Base-by-base conservation (phyloP, 2,113 vertebrate genomes). In the Gymnogyps californianus region DNA sequence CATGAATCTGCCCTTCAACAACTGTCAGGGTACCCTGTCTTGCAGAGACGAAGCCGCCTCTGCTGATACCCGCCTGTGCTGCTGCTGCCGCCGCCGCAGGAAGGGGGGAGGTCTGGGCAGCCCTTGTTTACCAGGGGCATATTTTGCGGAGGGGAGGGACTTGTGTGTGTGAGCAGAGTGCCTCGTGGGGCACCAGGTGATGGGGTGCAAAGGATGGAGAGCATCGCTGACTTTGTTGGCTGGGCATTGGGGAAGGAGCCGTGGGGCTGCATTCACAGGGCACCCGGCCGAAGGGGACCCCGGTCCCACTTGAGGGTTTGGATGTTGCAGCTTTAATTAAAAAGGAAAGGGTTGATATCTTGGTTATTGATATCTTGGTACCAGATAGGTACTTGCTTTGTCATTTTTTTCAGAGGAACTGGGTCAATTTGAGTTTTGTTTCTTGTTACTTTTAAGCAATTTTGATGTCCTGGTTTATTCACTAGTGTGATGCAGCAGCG, bases 101-200 rank as follows among this genome's bases (percentile, higher is more conserved):
- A 55, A 29, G 4, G 1, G 19, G 38, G 28, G 9, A 17, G 9
- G 14, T 52, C 16, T 46, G 51, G 51, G 36, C 44, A 34, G 32
- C 32, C 51, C 57, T 51, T n/a, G 13, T 51, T 46, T 44, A n/a
- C 24, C 25, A 17, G 51, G 36, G 46, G 4, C 4, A 0, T 47
- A 7, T 78, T 83, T 46, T 52, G 51, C 1, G 1, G 28, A 22
- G 38, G 11, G n/a, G 29, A 79, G 51, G 34, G 20, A 40, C 32
- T 54, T 24, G 1, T 0, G 2, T 26, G 26, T 18, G 2, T 13
- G 72, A 74, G 32, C 47, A 72, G 31, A 47, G n/a, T 2, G 2
- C 38, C 47, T 59, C 0, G 0, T 32, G 24, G 34, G 28, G 14
- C 22, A 9, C 9, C 13, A 14, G 25, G 11, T 34, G 44, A 19